A percentile compares a stretch with the other conserved stretches of the same genome.
Evolutionary conservation across 2,888 invertebrate species (phyloP).

Genomic region (Xiphydria camelus): DNA sequence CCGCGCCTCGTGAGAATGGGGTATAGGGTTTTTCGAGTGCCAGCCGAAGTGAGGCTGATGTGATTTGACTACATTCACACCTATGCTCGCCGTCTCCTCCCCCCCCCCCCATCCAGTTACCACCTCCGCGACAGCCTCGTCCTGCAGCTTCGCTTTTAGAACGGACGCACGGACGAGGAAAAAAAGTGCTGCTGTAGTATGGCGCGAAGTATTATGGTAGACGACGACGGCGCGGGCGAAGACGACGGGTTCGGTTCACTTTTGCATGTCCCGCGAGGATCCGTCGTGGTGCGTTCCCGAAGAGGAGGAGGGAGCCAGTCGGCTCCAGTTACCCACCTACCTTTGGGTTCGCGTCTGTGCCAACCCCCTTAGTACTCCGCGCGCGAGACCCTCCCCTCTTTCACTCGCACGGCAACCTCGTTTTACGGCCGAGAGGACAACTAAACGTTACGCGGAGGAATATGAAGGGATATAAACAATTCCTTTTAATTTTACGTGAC

Average conservation of each 20-base stretch:
- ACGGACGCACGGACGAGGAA: background rate
- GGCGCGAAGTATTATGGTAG: background rate
- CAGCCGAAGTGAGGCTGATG: slow-evolving; percentile 41
- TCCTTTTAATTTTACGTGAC: no score
- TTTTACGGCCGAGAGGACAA: no score
- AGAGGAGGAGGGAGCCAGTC: slow-evolving; percentile 9
- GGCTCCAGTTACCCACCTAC: no score
- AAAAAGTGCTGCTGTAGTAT: background rate
- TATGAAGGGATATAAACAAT: no score
- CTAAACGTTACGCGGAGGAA: no score
- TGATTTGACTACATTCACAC: slow-evolving; percentile 55
- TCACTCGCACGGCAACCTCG: no score
- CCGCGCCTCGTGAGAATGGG: slow-evolving; percentile 29
- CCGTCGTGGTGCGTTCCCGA: slow-evolving; percentile 28
- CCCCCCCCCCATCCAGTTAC: background rate
- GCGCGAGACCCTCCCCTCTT: no score
- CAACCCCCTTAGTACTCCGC: no score
- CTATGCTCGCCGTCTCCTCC: slow-evolving; percentile 32
- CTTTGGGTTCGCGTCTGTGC: no score
- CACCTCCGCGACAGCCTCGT: no score
- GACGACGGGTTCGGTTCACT: slow-evolving; percentile 27
- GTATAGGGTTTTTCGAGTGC: slow-evolving; percentile 3
- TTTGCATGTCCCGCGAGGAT: slow-evolving; percentile 38
- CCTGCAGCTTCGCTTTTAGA: background rate
- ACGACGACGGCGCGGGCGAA: no score